These are phyloP conservation scores for Nemoura dubitans DNA, from an alignment of 2,888 invertebrate species.

Conservation along the genomic window DNA sequence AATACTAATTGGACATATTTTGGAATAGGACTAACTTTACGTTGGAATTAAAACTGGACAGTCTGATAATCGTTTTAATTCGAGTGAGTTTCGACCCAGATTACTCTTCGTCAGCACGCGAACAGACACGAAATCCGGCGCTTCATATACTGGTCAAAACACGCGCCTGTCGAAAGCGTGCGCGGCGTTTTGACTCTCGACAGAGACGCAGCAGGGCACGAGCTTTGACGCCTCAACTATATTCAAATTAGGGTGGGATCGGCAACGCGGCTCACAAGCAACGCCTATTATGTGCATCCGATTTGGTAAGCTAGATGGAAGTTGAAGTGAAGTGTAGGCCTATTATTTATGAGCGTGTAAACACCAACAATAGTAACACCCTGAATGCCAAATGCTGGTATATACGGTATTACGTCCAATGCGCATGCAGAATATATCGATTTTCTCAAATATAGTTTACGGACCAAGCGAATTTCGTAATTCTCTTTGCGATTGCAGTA, in stretches of 20 bases:
- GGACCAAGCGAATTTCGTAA: too few relatives aligned
- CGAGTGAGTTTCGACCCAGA: neutral
- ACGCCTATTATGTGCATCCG: neutral
- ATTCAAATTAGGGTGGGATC: constrained; percentile 12
- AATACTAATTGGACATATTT: neutral
- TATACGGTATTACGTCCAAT: neutral
- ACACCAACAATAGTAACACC: neutral
- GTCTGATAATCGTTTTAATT: neutral
- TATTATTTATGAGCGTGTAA: neutral
- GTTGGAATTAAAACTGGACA: neutral
- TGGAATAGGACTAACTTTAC: neutral
- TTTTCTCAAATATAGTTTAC: neutral
- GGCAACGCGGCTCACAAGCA: neutral
- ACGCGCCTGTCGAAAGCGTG: too few relatives aligned
- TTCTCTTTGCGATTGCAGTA: too few relatives aligned
- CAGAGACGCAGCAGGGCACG: neutral
- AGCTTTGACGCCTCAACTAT: neutral
- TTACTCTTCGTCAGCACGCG: neutral
- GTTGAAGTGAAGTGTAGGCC: neutral
- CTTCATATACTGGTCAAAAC: neutral
- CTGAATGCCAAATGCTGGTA: constrained; percentile 4
- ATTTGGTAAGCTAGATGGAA: neutral
- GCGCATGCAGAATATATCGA: neutral
- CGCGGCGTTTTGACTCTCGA: neutral
- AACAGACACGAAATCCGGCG: neutral